A percentile compares a stretch with the other conserved stretches of the same genome.
These are phyloP conservation scores for Chironomus striatipennis DNA, from an alignment of 1,140 invertebrate genomes.

Conservation along the genomic window DNA sequence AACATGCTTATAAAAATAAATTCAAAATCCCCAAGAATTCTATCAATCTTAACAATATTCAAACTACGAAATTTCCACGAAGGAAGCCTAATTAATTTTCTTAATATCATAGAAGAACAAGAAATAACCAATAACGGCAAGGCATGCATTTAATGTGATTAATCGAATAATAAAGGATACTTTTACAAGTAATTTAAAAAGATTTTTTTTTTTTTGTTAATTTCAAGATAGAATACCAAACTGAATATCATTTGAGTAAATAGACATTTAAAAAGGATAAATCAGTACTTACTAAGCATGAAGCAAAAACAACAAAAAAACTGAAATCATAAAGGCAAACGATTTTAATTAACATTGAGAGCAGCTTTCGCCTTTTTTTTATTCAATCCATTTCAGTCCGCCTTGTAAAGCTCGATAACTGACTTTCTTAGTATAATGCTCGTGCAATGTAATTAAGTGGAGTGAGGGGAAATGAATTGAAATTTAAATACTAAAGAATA, in stretches of 20 bases:
- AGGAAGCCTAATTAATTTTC: too few species aligned
- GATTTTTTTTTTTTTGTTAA: too few species aligned
- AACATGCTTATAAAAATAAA: too few species aligned
- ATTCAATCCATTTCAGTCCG: not conserved
- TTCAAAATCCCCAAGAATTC: too few species aligned
- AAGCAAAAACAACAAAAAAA: not conserved
- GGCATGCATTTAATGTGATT: conserved; percentile 7
- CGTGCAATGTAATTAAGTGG: not conserved
- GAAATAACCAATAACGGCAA: not conserved
- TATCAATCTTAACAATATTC: too few species aligned
- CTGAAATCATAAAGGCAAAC: not conserved
- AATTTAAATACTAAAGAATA: not conserved
- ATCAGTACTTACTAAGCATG: not conserved
- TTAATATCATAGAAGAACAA: too few species aligned
- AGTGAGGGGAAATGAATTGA: not conserved
- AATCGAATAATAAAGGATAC: not conserved
- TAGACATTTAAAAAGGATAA: not conserved
- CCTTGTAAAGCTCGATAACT: too few species aligned
- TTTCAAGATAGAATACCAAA: not conserved
- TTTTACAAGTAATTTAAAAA: not conserved
- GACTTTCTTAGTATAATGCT: not conserved
- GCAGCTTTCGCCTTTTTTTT: not conserved
- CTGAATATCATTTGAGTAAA: not conserved
- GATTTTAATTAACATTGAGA: conserved; percentile 9
- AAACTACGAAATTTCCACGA: too few species aligned